These are phyloP conservation scores for Cotesia chilonis DNA, from an alignment of 1,140 invertebrate genomes.

Conservation along the genomic window DNA sequence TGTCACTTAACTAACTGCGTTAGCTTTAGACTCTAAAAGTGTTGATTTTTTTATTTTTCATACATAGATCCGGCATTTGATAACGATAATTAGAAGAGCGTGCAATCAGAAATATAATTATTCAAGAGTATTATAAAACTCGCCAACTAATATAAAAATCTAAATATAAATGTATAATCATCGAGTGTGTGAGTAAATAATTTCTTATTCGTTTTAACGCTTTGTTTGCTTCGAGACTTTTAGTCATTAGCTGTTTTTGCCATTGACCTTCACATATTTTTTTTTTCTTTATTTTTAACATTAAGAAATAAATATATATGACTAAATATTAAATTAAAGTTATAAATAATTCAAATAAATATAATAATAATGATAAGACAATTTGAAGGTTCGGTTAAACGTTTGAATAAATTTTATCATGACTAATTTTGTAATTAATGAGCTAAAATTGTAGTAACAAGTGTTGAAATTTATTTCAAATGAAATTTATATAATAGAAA, in stretches of 20 bases:
- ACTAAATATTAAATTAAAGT: neutral
- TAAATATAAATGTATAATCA: neutral
- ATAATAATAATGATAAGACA: too few relatives aligned
- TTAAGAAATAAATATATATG: neutral
- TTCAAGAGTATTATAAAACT: constrained; percentile 23
- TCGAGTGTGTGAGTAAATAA: neutral
- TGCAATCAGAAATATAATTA: constrained; percentile 35
- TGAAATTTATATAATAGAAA: constrained; percentile 2
- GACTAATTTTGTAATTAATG: too few relatives aligned
- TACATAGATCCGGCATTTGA: constrained; percentile 3
- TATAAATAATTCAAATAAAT: neutral
- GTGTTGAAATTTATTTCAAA: constrained; percentile 1
- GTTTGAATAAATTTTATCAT: too few relatives aligned
- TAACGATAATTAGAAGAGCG: constrained; percentile 4
- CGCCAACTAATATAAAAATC: constrained; percentile 26
- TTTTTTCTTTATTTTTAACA: neutral
- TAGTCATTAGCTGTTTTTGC: neutral
- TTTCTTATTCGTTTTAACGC: neutral
- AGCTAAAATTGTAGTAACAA: neutral
- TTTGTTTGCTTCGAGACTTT: neutral
- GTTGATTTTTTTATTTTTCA: neutral
- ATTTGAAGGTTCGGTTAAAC: too few relatives aligned
- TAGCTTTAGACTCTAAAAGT: neutral
- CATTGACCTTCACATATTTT: constrained; percentile 34
- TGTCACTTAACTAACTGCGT: constrained; percentile 5